A percentile compares a stretch with the other conserved stretches of the same genome.
phyloP scores from a whole-genome alignment of 1,140 invertebrate genomes.

The Drosophila hydei region DNA sequence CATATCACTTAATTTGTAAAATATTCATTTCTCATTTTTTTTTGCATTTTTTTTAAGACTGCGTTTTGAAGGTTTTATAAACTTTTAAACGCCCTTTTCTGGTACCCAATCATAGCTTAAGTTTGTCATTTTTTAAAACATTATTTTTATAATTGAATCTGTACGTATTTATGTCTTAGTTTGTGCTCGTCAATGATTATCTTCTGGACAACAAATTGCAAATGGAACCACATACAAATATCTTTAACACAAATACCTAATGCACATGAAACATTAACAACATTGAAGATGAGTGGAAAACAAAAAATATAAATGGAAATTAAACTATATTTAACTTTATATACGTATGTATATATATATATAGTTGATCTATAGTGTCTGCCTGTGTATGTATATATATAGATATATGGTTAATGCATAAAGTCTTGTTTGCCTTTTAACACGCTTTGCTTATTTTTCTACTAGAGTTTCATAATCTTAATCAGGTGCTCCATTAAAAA shows the following conservation, averaged over 20 bases:
- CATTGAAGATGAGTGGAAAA: constrained; percentile 15
- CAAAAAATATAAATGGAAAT: constrained; percentile 1
- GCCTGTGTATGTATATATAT: background rate
- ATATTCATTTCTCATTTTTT: constrained; percentile 7
- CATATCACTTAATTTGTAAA: constrained; percentile 53
- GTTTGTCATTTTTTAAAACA: constrained; percentile 1
- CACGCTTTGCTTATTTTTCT: constrained; percentile 30
- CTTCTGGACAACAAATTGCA: constrained; percentile 25
- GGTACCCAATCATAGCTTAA: constrained; percentile 22
- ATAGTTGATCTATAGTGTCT: background rate
- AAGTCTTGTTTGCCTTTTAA: constrained; percentile 43
- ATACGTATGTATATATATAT: constrained; percentile 9
- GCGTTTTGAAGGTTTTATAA: constrained; percentile 36
- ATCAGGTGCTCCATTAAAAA: constrained; percentile 57
- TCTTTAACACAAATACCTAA: constrained; percentile 18
- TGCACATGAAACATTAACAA: constrained; percentile 21
- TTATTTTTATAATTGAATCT: constrained; percentile 23
- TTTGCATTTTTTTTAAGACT: constrained; percentile 9
- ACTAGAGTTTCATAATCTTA: constrained; percentile 16
- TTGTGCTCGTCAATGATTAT: constrained; percentile 32
- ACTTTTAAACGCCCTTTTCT: constrained; percentile 37
- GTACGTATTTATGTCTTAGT: constrained; percentile 20
- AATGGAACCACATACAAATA: constrained; percentile 18
- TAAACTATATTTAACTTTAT: background rate
- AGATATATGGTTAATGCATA: constrained; percentile 30